Base-by-base conservation (phyloP, 2,797 vertebrate species). In the Tauraco hartlaubi region DNA sequence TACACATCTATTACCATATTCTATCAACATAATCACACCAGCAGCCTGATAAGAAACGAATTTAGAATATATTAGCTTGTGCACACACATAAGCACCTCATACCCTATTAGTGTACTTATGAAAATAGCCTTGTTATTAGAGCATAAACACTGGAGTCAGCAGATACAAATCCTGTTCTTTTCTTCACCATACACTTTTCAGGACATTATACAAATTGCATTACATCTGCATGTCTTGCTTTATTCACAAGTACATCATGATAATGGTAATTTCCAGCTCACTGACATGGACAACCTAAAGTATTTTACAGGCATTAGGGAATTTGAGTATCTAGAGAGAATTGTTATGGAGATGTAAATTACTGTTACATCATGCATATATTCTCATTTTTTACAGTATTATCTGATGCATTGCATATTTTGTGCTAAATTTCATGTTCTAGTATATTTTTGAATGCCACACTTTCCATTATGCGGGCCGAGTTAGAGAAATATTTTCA, bases 281-380 rank as follows among this genome's bases (percentile, higher is more conserved):
- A 85, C 71, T 69, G 93, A 82, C 67, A 76, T 12, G 77, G 61
- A 54, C 74, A 95, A 69, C 52, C 41, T 63, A 4, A 59, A 85
- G 52, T 51, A 91, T 94, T 92, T 89, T 56, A 37, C 26, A 91
- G 41, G 33, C 64, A 61, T 56, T 49, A 83, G 56, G 49, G 81
- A 92, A 82, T 77, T 61, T 61, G 41, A 85, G 49, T 80, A 79
- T 85, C 78, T 58, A 15, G 31, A 51, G 64, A 89, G 20, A 87
- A 21, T 49, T 64, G 61, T 88, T 85, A 74, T n/a, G 29, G 81
- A 82, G 80, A 76, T 91, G 81, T 49, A 91, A 92, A 95, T 93
- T 82, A 54, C 61, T 88, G 61, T 61, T 77, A 71, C 49, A 31
- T 15, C 31, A 56, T 48, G 39, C 44, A 89, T 54, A 49, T 54